phyloP scores from a whole-genome alignment of 1,140 invertebrate species.

The Cepaea nemoralis region DNA sequence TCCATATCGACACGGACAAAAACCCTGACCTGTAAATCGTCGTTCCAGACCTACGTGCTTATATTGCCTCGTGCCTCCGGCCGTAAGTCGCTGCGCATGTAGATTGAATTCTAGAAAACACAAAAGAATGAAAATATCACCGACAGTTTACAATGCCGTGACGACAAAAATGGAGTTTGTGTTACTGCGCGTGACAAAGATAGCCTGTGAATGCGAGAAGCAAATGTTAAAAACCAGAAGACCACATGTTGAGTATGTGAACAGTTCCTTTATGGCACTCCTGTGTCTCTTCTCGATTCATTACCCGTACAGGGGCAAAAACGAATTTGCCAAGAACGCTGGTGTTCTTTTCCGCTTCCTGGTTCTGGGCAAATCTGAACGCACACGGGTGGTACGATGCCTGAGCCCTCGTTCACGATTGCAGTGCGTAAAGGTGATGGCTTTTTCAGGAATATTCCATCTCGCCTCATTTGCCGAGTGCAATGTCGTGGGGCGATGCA shows the following conservation, averaged over 20 bases:
- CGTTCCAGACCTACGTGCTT: background rate
- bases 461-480: slow-evolving; percentile 11
- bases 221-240: slow-evolving; percentile 13
- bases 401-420: background rate
- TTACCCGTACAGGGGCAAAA: background rate
- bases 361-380: background rate
- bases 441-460: slow-evolving; percentile 17
- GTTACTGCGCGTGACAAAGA: slow-evolving; percentile 1
- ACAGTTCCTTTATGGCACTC: slow-evolving; percentile 8
- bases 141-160: background rate
- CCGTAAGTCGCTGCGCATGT: background rate
- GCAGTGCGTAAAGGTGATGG: background rate
- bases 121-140: background rate
- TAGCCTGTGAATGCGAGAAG: background rate
- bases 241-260: slow-evolving; percentile 29
- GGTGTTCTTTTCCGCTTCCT: background rate
- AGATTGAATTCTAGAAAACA: too few species aligned
- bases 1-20: background rate
- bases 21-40: background rate
- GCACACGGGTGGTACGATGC: background rate
- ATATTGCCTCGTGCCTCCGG: background rate
- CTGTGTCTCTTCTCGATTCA: slow-evolving; percentile 15
- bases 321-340: background rate
- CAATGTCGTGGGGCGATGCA: background rate
- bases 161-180: slow-evolving; percentile 26